Base-by-base conservation (phyloP, 2,797 vertebrate genomes). In the Myiotriccus ornatus region DNA sequence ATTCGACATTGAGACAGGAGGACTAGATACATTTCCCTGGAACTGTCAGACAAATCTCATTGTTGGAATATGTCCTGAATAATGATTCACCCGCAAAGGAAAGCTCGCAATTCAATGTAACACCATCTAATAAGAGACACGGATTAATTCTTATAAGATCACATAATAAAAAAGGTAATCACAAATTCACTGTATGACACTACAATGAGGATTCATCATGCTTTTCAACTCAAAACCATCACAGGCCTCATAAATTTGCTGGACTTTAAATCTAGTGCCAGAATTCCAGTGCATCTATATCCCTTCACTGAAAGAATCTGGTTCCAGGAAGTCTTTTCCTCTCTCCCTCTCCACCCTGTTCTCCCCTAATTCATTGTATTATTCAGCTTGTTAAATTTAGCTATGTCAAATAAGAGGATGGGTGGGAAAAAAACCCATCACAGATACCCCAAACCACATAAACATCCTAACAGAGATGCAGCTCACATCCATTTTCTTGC, bases 1-100 rank as follows among this genome's bases (percentile, higher is more conserved):
- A 95, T 73, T 95, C 37, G 92, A 95, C 92, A 97, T 94, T 96
- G 96, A 96, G 81, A 95, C 74, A 96, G 87, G n/a, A 96, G 85
- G 84, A 95, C 74, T 34, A 93, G 68, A 94, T 94, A 69, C 12
- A 18, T 93, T 94, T 88, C 68, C 47, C 80, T 94, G 55, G 64
- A 97, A 88, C 73, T 90, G 92, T 94, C 91, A 97, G 80, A 91
- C 78, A 96, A 92, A 89, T 95, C 47, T 96, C 94, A 91, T 32
- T 95, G 52, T 77, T 91, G 78, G 74, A 97, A 92, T 96, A 95
- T 70, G 82, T 74, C 65, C 91, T 84, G 91, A 94, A 92, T 75
- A 92, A 94, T 73, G 93, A 94, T 95, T 97, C 87, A 97, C n/a
- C 19, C 49, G 1, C 95, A 91, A 93, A 96, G 56, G 86, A 86